Conservation (phyloP, 2,888 invertebrate species). For the Platynereis dumerilii region DNA sequence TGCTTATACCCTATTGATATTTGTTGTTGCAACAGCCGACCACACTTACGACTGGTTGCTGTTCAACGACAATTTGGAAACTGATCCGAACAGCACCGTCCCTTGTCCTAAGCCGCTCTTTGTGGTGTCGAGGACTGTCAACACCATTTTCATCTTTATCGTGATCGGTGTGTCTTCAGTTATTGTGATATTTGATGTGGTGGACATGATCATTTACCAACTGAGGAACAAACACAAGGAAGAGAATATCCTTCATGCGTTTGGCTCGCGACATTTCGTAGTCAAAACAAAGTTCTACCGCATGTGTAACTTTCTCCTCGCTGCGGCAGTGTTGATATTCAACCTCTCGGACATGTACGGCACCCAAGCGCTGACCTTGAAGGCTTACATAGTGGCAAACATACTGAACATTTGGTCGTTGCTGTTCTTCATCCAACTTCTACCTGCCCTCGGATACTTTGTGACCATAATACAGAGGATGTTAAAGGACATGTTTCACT, state of each 20-base stretch:
- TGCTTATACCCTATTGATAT: constrained; percentile 19
- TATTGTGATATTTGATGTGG: constrained; percentile 15
- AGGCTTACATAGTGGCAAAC: constrained; percentile 26
- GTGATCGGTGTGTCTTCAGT: constrained; percentile 13
- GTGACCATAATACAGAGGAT: constrained; percentile 27
- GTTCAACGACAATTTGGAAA: not conserved
- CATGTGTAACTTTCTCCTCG: constrained; percentile 25
- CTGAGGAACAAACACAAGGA: constrained; percentile 2
- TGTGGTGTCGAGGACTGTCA: not conserved
- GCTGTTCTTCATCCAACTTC: constrained; percentile 27
- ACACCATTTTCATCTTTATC: constrained; percentile 3
- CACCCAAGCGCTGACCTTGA: not conserved
- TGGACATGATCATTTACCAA: constrained; percentile 6
- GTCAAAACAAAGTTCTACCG: constrained; percentile 23
- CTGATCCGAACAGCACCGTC: not conserved
- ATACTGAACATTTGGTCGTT: constrained; percentile 26
- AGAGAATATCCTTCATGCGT: constrained; percentile 11
- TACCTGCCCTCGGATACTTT: constrained; percentile 26
- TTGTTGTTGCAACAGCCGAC: constrained; percentile 15
- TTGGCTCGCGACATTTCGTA: constrained; percentile 20
- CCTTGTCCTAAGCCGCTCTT: constrained; percentile 15
- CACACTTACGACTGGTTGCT: not conserved
- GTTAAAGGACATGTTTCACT: constrained; percentile 30
- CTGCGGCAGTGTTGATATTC: constrained; percentile 18
- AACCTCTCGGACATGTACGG: not conserved